Percentiles rank a stretch among this genome's conserved stretches.
These are phyloP conservation scores for Antechinus stuartii DNA, from an alignment of 2,113 vertebrate genomes.

Conservation along the genomic window DNA sequence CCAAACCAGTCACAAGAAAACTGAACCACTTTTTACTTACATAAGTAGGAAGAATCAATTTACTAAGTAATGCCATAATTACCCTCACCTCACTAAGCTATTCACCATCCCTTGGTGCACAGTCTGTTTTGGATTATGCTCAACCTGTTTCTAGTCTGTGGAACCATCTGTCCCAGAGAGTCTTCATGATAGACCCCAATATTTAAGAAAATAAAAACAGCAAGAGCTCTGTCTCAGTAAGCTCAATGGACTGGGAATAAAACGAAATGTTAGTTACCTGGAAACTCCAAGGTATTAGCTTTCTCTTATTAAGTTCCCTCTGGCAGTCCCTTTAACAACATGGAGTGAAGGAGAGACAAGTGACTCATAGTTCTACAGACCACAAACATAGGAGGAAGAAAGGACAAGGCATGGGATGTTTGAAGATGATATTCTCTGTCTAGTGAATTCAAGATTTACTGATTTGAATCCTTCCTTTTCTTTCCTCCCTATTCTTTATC, in stretches of 20 bases:
- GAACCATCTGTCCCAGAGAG: not conserved
- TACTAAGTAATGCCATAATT: not conserved
- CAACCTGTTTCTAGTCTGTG: slow-evolving; percentile 6
- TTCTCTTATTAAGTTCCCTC: not conserved
- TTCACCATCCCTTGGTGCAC: not conserved
- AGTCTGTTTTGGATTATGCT: not conserved
- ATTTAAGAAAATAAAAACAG: not conserved
- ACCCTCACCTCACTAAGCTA: slow-evolving; percentile 1
- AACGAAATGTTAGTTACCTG: not conserved
- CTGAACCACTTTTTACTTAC: not conserved
- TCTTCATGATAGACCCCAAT: not conserved
- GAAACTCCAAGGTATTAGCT: not conserved
- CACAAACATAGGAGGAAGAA: not conserved
- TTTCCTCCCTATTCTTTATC: not conserved
- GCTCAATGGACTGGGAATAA: not conserved
- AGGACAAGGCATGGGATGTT: not conserved
- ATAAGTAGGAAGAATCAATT: slow-evolving; percentile 5
- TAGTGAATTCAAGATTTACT: not conserved
- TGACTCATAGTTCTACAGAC: not conserved
- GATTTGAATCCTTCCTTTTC: not conserved
- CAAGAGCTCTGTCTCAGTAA: not conserved
- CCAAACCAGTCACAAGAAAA: not conserved
- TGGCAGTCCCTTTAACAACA: not conserved
- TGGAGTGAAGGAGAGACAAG: not conserved
- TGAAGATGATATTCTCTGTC: not conserved